Base-by-base conservation (phyloP, 1,140 invertebrate species). In the Adelges cooleyi region DNA sequence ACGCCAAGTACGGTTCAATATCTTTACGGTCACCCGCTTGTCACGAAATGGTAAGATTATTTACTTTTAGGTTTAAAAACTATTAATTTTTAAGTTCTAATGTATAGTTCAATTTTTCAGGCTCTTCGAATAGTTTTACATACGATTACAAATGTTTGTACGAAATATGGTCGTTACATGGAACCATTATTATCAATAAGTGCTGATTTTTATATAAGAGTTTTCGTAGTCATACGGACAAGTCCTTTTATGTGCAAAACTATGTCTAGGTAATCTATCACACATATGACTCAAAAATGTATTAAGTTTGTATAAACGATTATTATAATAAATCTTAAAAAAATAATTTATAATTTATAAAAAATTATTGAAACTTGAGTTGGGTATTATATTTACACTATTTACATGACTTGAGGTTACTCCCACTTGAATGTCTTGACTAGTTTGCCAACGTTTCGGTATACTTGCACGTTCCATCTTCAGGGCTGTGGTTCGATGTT, bases 121-220 rank as follows among this genome's bases (percentile, higher is more conserved):
- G 93, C 90, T 6, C 73, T 99, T 9, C 80, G 97, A 69, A 98
- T 99, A 72, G 77, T 98, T 22, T 77, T 99, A 20, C 89, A 93
- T 72, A 84, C 84, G 68, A 89, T 99, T 69, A 90, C 97, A 69
- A 80, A 83, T 1, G 88, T 94, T 73, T 96, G 96, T 1, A 94
- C 89, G 73, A 79, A 90, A 38, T 95, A 99, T 76, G 89, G 91
- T 18, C 81, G 91, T 48, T 96, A 95, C 72, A 97, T 97, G 69
- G 81, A 84, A 54, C 97, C 97, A 0, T 69, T 99, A 5, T 71
- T 99, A 1, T 93, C 89, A 22, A 73, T 99, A 51, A 96, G 93
- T 65, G 90, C 87, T 3, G 97, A 99, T 77, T 99, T 99, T 77
- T 99, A 99, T 75, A 84, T 98, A 23, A 78, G 97, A 68, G 84